Evolutionary conservation across 2,113 vertebrate genomes (phyloP).

Genomic region (Prolemur simus): DNA sequence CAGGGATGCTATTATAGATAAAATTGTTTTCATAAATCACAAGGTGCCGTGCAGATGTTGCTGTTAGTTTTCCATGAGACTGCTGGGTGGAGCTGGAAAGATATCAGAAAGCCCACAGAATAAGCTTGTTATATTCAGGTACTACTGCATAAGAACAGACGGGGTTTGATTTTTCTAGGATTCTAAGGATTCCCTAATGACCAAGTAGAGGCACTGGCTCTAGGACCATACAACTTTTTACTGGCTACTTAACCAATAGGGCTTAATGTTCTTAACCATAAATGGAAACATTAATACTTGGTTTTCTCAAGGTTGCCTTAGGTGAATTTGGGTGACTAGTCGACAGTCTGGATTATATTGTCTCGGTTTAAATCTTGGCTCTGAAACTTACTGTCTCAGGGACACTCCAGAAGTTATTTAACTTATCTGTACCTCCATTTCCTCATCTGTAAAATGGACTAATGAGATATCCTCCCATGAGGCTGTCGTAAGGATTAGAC

Average conservation of each 20-base stretch:
- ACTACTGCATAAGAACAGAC: not conserved
- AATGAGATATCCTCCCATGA: not conserved
- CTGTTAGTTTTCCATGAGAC: not conserved
- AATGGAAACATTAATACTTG: not conserved
- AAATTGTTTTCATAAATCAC: not conserved
- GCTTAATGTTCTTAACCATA: not conserved
- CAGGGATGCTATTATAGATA: not conserved
- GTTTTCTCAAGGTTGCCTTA: not conserved
- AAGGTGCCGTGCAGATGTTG: not conserved
- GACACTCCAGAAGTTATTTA: not conserved
- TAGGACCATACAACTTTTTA: not conserved
- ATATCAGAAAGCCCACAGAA: not conserved
- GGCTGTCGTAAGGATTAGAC: not conserved
- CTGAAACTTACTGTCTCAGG: not conserved
- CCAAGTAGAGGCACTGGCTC: not conserved
- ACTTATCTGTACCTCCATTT: not conserved
- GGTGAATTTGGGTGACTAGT: not conserved
- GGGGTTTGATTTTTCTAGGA: not conserved
- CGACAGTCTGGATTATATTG: not conserved
- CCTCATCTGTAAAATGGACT: not conserved
- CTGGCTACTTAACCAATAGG: not conserved
- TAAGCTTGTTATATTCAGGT: not conserved
- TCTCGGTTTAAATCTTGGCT: not conserved
- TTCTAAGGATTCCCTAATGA: not conserved
- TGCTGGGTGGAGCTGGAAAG: not conserved